A percentile compares a stretch with the other conserved stretches of the same genome.
phyloP scores from a whole-genome alignment of 2,797 vertebrate species.

The Mormyrus proboscirostris region DNA sequence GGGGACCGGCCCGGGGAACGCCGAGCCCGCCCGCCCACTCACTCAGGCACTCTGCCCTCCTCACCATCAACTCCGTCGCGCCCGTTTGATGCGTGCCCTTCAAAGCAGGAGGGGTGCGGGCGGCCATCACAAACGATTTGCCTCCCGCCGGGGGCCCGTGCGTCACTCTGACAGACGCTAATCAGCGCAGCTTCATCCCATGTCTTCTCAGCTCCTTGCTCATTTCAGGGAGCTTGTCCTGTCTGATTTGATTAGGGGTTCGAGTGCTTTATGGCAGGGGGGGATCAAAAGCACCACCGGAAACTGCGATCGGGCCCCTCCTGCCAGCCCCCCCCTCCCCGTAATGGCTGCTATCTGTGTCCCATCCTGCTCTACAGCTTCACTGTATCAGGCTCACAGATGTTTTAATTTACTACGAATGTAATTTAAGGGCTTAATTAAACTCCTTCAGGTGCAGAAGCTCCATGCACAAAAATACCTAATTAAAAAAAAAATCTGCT shows the following conservation, averaged over 20 bases:
- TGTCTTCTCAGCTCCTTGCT: slow-evolving; percentile 59
- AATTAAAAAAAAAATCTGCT: neutral
- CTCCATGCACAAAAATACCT: neutral
- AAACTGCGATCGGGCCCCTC: neutral
- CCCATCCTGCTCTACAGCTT: neutral
- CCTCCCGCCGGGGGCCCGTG: slow-evolving; percentile 57
- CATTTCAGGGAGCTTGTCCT: slow-evolving; percentile 51
- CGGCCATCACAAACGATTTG: slow-evolving; percentile 73
- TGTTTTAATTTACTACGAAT: neutral
- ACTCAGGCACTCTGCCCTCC: slow-evolving; percentile 54
- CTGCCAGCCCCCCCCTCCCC: neutral
- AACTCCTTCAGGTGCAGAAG: neutral
- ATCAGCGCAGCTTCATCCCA: slow-evolving; percentile 71
- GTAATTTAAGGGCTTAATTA: neutral
- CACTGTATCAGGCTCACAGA: neutral
- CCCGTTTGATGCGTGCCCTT: slow-evolving; percentile 76
- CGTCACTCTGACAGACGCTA: slow-evolving; percentile 62
- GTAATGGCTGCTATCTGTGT: neutral
- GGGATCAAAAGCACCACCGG: neutral
- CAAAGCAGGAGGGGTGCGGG: slow-evolving; percentile 57
- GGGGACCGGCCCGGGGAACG: slow-evolving; percentile 60
- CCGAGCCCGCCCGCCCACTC: slow-evolving; percentile 69
- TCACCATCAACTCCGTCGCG: slow-evolving; percentile 64
- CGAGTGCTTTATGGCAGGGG: slow-evolving; percentile 35
- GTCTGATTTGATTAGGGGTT: slow-evolving; percentile 61